Evolutionary conservation across 2,888 invertebrate species (phyloP).

Genomic region (Ophion obscuratus): DNA sequence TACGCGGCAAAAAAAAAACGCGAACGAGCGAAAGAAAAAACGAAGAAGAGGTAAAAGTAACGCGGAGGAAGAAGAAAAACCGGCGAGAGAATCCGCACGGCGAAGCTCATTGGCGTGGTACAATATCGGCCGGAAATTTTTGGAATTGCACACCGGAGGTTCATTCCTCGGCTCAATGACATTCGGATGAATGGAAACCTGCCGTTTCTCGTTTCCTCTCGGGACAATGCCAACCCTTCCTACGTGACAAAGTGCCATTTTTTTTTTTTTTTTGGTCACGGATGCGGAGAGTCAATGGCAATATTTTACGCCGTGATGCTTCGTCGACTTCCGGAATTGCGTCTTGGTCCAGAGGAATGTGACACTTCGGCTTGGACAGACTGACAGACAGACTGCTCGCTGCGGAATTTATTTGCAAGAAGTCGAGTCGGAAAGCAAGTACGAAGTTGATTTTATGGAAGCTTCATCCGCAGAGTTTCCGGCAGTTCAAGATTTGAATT

Average conservation of each 20-base stretch:
- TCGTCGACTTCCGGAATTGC: background rate
- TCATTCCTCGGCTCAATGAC: conserved; percentile 6
- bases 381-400: background rate
- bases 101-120: conserved; percentile 40
- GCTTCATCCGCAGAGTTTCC: background rate
- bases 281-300: background rate
- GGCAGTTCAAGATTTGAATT: conserved; percentile 20
- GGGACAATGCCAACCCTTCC: background rate
- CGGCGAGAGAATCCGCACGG: conserved; percentile 10
- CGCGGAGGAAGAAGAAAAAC: background rate
- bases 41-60: background rate
- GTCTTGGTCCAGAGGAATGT: background rate
- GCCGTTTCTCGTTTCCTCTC: background rate
- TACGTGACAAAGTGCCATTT: background rate
- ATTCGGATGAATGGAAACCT: background rate
- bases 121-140: conserved; percentile 9
- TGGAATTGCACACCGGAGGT: background rate
- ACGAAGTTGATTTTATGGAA: background rate
- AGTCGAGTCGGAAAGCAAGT: background rate
- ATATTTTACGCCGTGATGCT: background rate
- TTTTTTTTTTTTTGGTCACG: background rate
- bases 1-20: conserved; percentile 14
- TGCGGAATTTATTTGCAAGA: background rate
- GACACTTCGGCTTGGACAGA: background rate
- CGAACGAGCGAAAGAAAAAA: background rate